Conservation (phyloP, 1,140 invertebrate species). For the Galleria mellonella region DNA sequence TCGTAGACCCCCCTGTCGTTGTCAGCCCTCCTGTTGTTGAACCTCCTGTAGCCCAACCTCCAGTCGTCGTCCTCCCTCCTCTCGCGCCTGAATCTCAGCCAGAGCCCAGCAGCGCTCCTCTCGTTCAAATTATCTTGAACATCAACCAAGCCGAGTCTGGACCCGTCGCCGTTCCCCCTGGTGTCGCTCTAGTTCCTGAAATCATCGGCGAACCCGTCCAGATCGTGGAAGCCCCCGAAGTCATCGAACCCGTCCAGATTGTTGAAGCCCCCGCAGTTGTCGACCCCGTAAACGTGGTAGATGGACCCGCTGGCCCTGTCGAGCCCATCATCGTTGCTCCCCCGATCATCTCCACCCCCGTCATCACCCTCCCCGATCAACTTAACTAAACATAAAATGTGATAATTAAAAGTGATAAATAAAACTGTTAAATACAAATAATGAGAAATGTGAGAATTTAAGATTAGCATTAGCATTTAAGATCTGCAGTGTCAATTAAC, state of each 20-base stretch:
- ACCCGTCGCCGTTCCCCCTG: slow-evolving; percentile 1
- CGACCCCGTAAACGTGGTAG: slow-evolving; percentile 8
- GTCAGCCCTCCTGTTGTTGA: slow-evolving; percentile 4
- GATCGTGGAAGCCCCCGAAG: slow-evolving; percentile 7
- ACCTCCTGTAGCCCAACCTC: slow-evolving; percentile 5
- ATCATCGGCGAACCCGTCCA: too few relatives aligned
- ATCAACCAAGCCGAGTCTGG: neutral
- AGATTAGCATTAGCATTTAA: too few relatives aligned
- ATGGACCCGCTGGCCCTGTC: slow-evolving; percentile 3
- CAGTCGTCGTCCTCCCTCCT: slow-evolving; percentile 2
- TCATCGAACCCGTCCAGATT: neutral
- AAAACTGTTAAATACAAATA: too few relatives aligned
- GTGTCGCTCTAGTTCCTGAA: neutral
- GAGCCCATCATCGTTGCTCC: slow-evolving; percentile 3
- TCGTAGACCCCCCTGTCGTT: neutral
- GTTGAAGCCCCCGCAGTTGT: neutral
- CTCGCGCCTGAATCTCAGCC: slow-evolving; percentile 2
- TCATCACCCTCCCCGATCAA: slow-evolving; percentile 7
- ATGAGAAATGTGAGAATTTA: too few relatives aligned
- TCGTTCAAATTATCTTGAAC: slow-evolving; percentile 13
- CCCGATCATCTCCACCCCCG: slow-evolving; percentile 3
- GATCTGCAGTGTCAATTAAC: too few relatives aligned
- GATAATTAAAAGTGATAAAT: too few relatives aligned
- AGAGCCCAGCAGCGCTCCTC: slow-evolving; percentile 1
- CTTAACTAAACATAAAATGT: slow-evolving; percentile 9